Evolutionary conservation across 35 echinoderm and acorn worm genomes (phyloP).

Genomic region (Lytechinus variegatus): DNA sequence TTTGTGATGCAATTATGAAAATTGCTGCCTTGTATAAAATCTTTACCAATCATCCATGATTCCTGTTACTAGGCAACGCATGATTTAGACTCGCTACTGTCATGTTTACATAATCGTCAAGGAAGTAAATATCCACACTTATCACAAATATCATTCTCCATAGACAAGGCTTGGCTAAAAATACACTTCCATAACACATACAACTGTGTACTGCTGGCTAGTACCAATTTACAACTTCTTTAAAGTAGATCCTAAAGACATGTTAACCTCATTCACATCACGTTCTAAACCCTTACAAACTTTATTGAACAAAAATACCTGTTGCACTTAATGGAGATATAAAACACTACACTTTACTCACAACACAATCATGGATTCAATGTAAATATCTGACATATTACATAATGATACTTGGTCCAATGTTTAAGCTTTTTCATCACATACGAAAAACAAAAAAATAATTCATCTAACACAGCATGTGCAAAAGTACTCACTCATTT

Average conservation of each 20-base stretch:
- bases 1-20: neutral
- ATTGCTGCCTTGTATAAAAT: neutral
- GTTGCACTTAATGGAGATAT: neutral
- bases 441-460: neutral
- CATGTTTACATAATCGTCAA: neutral
- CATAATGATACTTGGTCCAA: conserved; percentile 48
- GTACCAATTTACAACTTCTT: conserved; percentile 13
- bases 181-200: neutral
- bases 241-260: neutral
- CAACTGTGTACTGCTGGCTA: neutral
- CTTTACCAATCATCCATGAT: neutral
- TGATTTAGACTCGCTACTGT: neutral
- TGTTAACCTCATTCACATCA: neutral
- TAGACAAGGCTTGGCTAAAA: neutral
- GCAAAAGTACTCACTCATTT: neutral
- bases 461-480: neutral
- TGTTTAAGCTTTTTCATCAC: conserved; percentile 35
- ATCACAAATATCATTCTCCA: neutral
- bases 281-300: neutral
- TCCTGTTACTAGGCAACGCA: neutral
- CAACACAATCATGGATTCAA: neutral
- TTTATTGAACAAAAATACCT: neutral
- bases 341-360: neutral
- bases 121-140: conserved; percentile 7
- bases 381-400: neutral